Base-by-base conservation (phyloP, 2,113 vertebrate genomes). In the Alligator sinensis region DNA sequence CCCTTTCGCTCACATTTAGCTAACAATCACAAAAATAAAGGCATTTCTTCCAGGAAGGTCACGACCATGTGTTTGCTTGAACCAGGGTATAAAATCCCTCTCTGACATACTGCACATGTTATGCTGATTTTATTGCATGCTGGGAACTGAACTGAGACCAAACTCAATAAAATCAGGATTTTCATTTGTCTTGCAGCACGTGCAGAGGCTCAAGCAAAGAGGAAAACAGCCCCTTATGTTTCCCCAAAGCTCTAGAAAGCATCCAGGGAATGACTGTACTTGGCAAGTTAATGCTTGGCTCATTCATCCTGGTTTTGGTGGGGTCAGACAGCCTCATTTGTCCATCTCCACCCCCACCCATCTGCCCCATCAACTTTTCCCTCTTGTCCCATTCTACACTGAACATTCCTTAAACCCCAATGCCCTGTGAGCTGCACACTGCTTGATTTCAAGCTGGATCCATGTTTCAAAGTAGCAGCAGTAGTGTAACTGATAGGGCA, bases 161-260 rank as follows among this genome's bases (percentile, higher is more conserved):
- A 79, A 82, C 60, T 63, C 24, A 77, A 38, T 18, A 58, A 76
- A 64, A 64, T 8, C 5, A 11, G 34, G 16, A 15, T 60, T 72
- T 66, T 62, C 21, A 91, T 86, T 38, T 55, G 62, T 80, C 2
- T 3, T 62, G n/a, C 82, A 95, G 61, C 64, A 38, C 9, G 0
- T 3, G 19, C 5, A 72, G 19, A 22, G 18, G 38, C 30, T 3
- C 66, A 30, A 60, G 54, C 24, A 70, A 82, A 86, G 30, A 58
- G 54, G 18, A 24, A 24, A 60, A n/a, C n/a, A 91, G 25, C 18
- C 60, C 1, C 0, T 63, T 64, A 0, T 1, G 1, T 11, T 0
- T 1, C 17, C 9, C 28, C 70, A 78, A 70, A 68, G 54, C 55
- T 15, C 12, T 9, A 27, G 28, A 57, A 78, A 70, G n/a, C 9